These are phyloP conservation scores for Antigone vipio DNA, from an alignment of 2,113 vertebrate species.

Conservation along the genomic window DNA sequence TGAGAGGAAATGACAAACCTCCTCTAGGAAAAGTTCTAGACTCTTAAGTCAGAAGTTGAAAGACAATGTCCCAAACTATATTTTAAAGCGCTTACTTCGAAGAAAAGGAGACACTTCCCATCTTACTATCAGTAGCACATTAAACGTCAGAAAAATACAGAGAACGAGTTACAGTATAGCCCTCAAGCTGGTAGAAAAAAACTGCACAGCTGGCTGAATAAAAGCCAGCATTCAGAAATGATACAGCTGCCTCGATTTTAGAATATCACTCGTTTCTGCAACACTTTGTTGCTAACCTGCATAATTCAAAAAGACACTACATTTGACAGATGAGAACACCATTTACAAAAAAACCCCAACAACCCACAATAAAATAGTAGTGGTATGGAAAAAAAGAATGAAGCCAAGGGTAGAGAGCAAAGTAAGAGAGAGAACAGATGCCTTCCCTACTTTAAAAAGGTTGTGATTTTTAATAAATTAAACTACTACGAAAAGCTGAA, in stretches of 20 bases:
- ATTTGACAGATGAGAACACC: neutral
- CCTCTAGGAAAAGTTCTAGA: neutral
- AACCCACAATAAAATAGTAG: neutral
- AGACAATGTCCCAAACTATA: neutral
- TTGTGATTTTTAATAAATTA: neutral
- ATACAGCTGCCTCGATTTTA: neutral
- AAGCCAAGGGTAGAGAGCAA: neutral
- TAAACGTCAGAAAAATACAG: neutral
- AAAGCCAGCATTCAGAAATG: neutral
- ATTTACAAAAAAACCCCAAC: neutral
- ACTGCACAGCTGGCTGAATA: neutral
- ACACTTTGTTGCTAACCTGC: neutral
- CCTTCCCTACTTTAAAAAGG: neutral
- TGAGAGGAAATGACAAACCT: neutral
- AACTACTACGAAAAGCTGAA: neutral
- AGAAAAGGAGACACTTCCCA: neutral
- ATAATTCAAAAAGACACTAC: neutral
- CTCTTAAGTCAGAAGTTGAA: neutral
- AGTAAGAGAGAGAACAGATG: neutral
- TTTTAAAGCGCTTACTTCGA: neutral
- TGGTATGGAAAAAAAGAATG: neutral
- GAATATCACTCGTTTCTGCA: neutral
- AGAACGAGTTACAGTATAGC: neutral
- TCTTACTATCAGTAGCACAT: neutral
- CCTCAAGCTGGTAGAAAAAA: neutral